Conservation (phyloP, 2,888 invertebrate genomes). For the Adelphocoris suturalis region DNA sequence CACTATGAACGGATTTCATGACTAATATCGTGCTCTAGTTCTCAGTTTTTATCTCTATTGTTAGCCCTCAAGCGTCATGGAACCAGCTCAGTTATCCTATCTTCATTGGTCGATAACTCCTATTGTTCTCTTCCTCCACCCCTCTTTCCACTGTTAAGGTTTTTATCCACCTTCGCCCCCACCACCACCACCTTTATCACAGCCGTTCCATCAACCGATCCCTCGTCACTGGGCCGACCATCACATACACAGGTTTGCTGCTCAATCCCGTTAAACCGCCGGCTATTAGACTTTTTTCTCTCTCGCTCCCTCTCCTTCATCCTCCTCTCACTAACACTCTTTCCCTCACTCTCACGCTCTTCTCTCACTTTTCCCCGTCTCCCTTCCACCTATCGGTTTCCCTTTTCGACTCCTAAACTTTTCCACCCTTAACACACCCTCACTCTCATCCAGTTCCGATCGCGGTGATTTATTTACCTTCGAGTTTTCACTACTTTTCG, state of each 20-base stretch:
- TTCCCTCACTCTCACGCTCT: neutral
- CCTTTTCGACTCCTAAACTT: constrained; percentile 11
- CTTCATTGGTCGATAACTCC: constrained; percentile 26
- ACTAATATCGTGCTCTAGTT: no score
- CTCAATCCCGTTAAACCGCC: constrained; percentile 51
- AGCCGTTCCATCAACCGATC: neutral
- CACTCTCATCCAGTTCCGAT: neutral
- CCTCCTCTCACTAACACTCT: neutral
- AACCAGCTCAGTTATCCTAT: neutral
- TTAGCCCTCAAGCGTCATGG: no score
- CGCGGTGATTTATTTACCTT: constrained; percentile 29
- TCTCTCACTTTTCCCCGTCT: neutral
- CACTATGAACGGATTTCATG: no score
- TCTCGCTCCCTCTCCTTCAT: neutral
- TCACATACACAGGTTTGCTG: constrained; percentile 49
- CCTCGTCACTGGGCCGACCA: constrained; percentile 32
- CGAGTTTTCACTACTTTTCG: constrained; percentile 19
- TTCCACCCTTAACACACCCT: constrained; percentile 18
- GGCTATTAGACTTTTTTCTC: constrained; percentile 41
- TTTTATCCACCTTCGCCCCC: constrained; percentile 16
- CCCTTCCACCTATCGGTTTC: neutral
- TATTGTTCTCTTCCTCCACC: constrained; percentile 3
- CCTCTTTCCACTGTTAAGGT: neutral
- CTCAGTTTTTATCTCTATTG: no score
- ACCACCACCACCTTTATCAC: neutral